phyloP scores from a whole-genome alignment of 92 coral and sea anemone species.

The Actinostola sp. region DNA sequence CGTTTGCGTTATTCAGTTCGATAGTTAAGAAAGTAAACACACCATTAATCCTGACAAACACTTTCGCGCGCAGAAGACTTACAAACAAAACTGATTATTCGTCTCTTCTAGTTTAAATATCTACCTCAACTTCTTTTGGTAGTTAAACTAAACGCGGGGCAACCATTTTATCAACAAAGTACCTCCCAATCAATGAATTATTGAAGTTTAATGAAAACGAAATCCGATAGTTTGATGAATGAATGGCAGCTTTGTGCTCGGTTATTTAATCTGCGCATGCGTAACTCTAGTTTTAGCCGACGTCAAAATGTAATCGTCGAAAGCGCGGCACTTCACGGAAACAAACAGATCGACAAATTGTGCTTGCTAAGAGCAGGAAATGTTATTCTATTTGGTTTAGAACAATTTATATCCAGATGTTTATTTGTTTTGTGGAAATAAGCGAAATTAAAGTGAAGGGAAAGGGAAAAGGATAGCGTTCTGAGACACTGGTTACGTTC shows the following conservation, averaged over 20 bases:
- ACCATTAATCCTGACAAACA: neutral
- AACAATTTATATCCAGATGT: constrained; percentile 12
- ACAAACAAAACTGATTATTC: neutral
- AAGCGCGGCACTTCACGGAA: neutral
- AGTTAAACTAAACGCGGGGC: no score
- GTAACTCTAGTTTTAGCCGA: neutral
- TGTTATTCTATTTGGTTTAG: neutral
- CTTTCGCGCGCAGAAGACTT: neutral
- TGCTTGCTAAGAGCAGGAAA: constrained; percentile 9
- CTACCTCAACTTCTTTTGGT: no score
- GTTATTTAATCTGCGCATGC: neutral
- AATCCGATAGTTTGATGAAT: neutral
- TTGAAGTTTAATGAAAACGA: no score
- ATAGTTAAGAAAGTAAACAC: neutral
- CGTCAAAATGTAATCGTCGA: neutral
- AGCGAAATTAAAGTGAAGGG: neutral
- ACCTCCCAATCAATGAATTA: no score
- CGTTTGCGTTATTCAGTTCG: neutral
- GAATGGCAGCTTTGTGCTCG: neutral
- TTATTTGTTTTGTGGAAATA: constrained; percentile 4
- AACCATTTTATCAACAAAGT: no score
- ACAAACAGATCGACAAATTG: neutral
- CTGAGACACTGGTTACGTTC: no score
- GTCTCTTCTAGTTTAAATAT: no score
- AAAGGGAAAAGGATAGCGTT: no score